phyloP scores from a whole-genome alignment of 2,888 invertebrate species.

The Drosophila sordidula region DNA sequence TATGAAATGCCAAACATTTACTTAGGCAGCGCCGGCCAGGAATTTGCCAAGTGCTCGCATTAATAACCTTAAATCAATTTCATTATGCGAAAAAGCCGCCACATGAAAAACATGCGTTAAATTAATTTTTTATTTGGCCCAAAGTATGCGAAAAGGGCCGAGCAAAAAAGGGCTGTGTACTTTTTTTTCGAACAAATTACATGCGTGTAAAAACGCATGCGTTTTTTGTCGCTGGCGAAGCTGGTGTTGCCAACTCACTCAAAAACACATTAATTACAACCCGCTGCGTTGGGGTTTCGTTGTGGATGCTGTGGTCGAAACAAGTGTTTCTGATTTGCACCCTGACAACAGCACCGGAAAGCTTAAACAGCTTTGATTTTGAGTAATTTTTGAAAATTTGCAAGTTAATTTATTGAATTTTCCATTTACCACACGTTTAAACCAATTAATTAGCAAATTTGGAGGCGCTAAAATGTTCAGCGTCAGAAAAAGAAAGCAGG shows the following conservation, averaged over 20 bases:
- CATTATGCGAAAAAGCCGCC: slow-evolving; percentile 53
- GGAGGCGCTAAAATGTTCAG: slow-evolving; percentile 74
- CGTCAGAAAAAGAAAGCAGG: slow-evolving; percentile 68
- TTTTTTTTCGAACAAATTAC: slow-evolving; percentile 70
- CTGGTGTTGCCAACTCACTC: slow-evolving; percentile 26
- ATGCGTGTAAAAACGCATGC: slow-evolving; percentile 62
- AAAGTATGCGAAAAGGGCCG: slow-evolving; percentile 44
- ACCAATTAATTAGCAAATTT: slow-evolving; percentile 78
- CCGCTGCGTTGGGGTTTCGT: slow-evolving; percentile 41
- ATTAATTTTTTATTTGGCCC: slow-evolving; percentile 81
- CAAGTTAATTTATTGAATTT: slow-evolving; percentile 10
- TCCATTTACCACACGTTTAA: slow-evolving; percentile 39
- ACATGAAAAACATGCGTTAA: slow-evolving; percentile 79
- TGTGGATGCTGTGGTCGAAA: slow-evolving; percentile 1
- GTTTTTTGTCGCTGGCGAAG: slow-evolving; percentile 25
- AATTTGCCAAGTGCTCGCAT: slow-evolving; percentile 59
- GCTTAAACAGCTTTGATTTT: slow-evolving; percentile 3
- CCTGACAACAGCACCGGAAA: neutral
- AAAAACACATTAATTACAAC: slow-evolving; percentile 74
- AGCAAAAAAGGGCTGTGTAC: slow-evolving; percentile 67
- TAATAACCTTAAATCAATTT: slow-evolving; percentile 83
- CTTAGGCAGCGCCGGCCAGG: slow-evolving; percentile 65
- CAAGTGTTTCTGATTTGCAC: slow-evolving; percentile 14
- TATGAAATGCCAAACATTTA: slow-evolving; percentile 83
- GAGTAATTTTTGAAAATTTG: neutral